Percentiles rank a stretch among this genome's conserved stretches.
Conservation (phyloP, 2,797 vertebrate species). For the Phylloscopus collybita region DNA sequence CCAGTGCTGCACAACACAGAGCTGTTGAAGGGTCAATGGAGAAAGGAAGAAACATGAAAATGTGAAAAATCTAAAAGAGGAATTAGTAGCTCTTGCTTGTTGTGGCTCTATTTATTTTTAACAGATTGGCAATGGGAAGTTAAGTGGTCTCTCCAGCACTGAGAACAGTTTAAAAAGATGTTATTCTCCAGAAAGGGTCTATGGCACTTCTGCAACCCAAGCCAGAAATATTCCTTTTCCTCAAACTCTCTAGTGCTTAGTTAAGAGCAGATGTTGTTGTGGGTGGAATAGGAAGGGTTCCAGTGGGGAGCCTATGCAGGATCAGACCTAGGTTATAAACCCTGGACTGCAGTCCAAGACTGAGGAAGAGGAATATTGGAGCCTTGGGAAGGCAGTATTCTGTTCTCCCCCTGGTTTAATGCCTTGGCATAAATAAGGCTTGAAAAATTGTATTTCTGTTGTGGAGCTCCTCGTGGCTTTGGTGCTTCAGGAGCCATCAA, state of each 20-base stretch:
- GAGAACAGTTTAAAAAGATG: not conserved
- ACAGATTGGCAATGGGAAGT: not conserved
- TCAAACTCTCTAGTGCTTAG: not conserved
- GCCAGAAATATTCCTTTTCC: not conserved
- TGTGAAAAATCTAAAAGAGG: not conserved
- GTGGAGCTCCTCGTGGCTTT: not conserved
- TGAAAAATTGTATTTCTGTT: not conserved
- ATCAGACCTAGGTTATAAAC: not conserved
- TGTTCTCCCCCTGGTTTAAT: not conserved
- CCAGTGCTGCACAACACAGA: too few relatives aligned
- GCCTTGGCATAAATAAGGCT: not conserved
- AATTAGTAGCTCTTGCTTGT: not conserved
- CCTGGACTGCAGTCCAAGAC: not conserved
- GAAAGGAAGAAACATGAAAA: not conserved
- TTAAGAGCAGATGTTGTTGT: not conserved
- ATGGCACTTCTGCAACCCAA: not conserved
- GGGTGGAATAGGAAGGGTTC: not conserved
- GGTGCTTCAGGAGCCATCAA: not conserved
- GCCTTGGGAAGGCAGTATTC: not conserved
- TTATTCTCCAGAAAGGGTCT: not conserved
- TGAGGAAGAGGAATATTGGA: not conserved
- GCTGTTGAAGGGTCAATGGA: not conserved
- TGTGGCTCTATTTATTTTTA: not conserved
- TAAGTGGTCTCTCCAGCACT: not conserved
- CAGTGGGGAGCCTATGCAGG: not conserved